These are phyloP conservation scores for Agrochola macilenta DNA, from an alignment of 2,888 invertebrate genomes.

Conservation along the genomic window DNA sequence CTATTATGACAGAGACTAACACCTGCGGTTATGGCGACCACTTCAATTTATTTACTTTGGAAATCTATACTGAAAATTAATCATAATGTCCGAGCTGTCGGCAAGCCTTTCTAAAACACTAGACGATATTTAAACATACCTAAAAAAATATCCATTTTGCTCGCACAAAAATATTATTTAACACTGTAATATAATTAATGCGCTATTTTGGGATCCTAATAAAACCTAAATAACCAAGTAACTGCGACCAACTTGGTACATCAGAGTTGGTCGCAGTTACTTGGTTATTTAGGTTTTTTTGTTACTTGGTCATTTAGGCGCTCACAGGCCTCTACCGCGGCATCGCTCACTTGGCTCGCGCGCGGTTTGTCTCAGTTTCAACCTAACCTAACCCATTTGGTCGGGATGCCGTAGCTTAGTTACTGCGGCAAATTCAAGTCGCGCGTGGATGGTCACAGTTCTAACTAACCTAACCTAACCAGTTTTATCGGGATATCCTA, in stretches of 20 bases:
- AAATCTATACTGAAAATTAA: constrained; percentile 32
- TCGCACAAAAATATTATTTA: not conserved
- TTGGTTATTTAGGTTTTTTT: too few relatives aligned
- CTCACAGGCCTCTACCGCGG: not conserved
- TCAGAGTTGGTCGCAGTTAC: too few relatives aligned
- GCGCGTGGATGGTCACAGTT: too few relatives aligned
- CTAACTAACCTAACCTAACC: too few relatives aligned
- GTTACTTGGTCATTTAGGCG: not conserved
- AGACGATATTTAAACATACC: not conserved
- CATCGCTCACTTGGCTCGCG: not conserved
- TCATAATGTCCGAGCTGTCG: constrained; percentile 10
- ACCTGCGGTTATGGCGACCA: constrained; percentile 40
- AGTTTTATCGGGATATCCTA: not conserved
- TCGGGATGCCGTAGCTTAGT: too few relatives aligned
- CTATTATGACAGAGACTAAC: constrained; percentile 41
- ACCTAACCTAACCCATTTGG: not conserved
- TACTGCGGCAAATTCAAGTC: not conserved
- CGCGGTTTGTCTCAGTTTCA: too few relatives aligned
- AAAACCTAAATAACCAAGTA: too few relatives aligned
- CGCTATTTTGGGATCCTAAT: too few relatives aligned
- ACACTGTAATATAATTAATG: too few relatives aligned
- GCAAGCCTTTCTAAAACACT: too few relatives aligned
- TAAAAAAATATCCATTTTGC: too few relatives aligned
- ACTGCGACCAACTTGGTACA: too few relatives aligned
- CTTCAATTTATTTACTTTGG: constrained; percentile 34